phyloP scores from a whole-genome alignment of 2,888 invertebrate species.

The Himalopsyche japonica region DNA sequence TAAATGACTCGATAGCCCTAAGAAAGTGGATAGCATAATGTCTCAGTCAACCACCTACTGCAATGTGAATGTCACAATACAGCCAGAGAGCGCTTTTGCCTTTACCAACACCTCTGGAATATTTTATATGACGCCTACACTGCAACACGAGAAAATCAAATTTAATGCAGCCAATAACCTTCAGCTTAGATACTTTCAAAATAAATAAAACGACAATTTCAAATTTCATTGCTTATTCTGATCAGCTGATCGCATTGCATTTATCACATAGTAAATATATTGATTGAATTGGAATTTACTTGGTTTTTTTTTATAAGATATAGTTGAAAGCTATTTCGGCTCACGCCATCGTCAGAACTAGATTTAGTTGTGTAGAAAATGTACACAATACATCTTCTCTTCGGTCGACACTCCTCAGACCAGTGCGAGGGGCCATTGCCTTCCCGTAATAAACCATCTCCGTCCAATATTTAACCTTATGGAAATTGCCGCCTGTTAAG shows the following conservation, averaged over 20 bases:
- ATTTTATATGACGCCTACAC: not conserved
- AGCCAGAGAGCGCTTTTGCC: not conserved
- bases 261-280: too few relatives aligned
- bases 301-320: too few relatives aligned
- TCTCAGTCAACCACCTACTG: not conserved
- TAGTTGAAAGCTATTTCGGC: too few relatives aligned
- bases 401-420: too few relatives aligned
- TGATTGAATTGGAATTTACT: too few relatives aligned
- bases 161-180: not conserved
- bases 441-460: too few relatives aligned
- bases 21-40: not conserved
- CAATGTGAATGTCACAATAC: not conserved
- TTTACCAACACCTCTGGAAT: not conserved
- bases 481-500: too few relatives aligned
- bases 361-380: too few relatives aligned
- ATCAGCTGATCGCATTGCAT: not conserved
- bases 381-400: too few relatives aligned
- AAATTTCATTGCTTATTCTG: not conserved
- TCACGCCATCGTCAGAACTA: too few relatives aligned
- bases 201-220: not conserved
- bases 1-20: not conserved
- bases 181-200: not conserved
- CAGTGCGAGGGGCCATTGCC: too few relatives aligned
- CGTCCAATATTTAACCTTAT: too few relatives aligned
- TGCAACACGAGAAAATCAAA: not conserved